These are phyloP conservation scores for Crocallis elinguaria DNA, from an alignment of 2,888 invertebrate genomes.

Conservation along the genomic window DNA sequence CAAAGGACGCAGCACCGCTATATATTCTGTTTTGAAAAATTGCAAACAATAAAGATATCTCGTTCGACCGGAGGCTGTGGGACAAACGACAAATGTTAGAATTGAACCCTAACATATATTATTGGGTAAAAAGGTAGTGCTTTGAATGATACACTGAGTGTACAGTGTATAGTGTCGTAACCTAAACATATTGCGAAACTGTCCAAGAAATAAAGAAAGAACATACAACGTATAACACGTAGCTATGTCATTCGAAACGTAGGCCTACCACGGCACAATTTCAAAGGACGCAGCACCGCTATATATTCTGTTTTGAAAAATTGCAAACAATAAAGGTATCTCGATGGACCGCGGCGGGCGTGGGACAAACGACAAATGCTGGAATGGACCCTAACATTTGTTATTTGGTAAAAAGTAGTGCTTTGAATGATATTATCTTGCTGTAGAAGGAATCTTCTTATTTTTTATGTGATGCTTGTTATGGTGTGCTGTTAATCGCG, in stretches of 20 bases:
- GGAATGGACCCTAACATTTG: constrained; percentile 61
- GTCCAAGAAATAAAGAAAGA: background rate
- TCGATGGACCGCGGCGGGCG: constrained; percentile 42
- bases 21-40: constrained; percentile 74
- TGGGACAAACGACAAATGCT: constrained; percentile 58
- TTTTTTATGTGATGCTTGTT: too few species aligned
- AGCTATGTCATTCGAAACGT: constrained; percentile 29
- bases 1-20: constrained; percentile 54
- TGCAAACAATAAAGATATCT: constrained; percentile 67
- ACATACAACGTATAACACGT: constrained; percentile 2
- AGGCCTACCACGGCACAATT: constrained; percentile 49
- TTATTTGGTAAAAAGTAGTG: constrained; percentile 60
- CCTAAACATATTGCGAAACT: background rate
- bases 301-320: constrained; percentile 74
- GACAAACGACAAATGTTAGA: constrained; percentile 58
- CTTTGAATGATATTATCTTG: constrained; percentile 1
- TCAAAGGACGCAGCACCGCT: constrained; percentile 52
- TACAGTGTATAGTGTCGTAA: too few species aligned
- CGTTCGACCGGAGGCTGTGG: constrained; percentile 44
- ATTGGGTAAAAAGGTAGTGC: constrained; percentile 63
- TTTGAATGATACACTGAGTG: background rate
- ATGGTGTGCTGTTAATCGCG: too few species aligned
- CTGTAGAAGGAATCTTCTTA: too few species aligned
- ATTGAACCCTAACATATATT: constrained; percentile 64
- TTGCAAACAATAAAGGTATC: constrained; percentile 69